These are phyloP conservation scores for Odocoileus virginianus DNA, from an alignment of 2,113 vertebrate genomes.

Conservation along the genomic window DNA sequence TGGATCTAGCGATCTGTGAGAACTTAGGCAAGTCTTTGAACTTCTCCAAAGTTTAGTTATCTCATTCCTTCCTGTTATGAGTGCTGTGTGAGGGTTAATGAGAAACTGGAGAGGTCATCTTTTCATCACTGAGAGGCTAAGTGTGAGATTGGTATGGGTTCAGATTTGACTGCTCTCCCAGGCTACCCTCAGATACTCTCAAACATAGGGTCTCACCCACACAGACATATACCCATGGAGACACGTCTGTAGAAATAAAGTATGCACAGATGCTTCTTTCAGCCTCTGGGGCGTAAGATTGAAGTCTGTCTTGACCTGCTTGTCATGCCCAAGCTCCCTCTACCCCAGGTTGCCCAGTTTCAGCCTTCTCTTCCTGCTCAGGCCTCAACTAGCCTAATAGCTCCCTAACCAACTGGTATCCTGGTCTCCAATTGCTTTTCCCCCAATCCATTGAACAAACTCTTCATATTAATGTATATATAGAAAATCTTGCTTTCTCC, in stretches of 20 bases:
- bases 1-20: background rate
- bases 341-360: no score
- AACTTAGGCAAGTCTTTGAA: background rate
- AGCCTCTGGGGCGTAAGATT: background rate
- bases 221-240: background rate
- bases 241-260: background rate
- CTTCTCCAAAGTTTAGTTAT: background rate
- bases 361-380: background rate
- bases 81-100: background rate
- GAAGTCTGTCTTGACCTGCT: background rate
- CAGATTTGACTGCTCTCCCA: background rate
- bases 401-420: background rate
- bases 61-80: background rate
- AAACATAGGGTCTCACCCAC: background rate
- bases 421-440: background rate
- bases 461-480: background rate
- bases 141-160: background rate
- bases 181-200: background rate
- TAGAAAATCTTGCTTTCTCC: background rate
- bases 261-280: background rate
- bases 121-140: background rate
- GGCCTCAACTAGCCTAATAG: background rate
- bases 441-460: background rate
- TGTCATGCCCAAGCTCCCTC: background rate
- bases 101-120: background rate